A percentile compares a stretch with the other conserved stretches of the same genome.
Conservation (phyloP, 1,140 invertebrate species). For the Orius insidiosus region DNA sequence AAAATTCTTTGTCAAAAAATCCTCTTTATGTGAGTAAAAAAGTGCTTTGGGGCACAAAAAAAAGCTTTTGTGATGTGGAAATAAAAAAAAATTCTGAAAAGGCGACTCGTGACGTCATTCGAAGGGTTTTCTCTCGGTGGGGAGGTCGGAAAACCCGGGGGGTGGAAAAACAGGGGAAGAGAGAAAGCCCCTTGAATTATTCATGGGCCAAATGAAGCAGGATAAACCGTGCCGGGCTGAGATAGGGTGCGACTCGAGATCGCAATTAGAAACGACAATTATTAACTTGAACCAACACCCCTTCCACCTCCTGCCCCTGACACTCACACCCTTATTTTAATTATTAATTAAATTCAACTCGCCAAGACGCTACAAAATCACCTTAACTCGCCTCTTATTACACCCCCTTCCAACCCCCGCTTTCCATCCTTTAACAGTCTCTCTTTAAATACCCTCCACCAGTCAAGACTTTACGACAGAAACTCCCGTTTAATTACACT, state of each 20-base stretch:
- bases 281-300: slow-evolving; percentile 5
- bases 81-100: neutral
- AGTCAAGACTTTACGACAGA: too few relatives aligned
- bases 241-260: neutral
- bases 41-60: neutral
- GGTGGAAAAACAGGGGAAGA: too few relatives aligned
- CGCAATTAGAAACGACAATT: slow-evolving; percentile 8
- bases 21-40: neutral
- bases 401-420: too few relatives aligned
- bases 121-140: neutral
- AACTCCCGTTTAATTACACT: too few relatives aligned
- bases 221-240: slow-evolving; percentile 3
- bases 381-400: too few relatives aligned
- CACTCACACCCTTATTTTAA: slow-evolving; percentile 5
- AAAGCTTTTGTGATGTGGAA: neutral
- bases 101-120: neutral
- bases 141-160: neutral
- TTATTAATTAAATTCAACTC: slow-evolving; percentile 9
- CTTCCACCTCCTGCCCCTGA: neutral
- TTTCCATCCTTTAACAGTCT: too few relatives aligned
- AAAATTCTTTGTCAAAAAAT: neutral
- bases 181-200: slow-evolving; percentile 5
- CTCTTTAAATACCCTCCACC: too few relatives aligned
- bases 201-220: slow-evolving; percentile 11
- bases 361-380: too few relatives aligned